These are phyloP conservation scores for Chromobotia macracanthus DNA, from an alignment of 2,797 vertebrate genomes.

Conservation along the genomic window DNA sequence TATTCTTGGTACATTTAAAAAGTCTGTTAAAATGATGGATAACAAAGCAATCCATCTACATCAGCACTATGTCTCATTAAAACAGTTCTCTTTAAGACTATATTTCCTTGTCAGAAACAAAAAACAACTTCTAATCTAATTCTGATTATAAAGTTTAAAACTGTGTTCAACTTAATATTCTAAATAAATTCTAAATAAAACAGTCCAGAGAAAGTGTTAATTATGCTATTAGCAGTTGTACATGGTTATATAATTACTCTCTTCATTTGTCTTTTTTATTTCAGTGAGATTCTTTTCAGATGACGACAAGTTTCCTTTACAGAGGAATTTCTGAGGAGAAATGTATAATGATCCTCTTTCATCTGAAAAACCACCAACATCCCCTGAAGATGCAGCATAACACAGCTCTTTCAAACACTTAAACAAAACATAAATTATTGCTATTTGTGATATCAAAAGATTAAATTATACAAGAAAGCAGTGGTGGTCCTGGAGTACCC, in stretches of 20 bases:
- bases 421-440: background rate
- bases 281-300: slow-evolving; percentile 55
- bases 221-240: background rate
- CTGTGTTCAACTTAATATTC: background rate
- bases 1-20: too few species aligned
- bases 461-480: too few species aligned
- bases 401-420: background rate
- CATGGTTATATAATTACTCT: background rate
- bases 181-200: background rate
- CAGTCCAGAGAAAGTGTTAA: background rate
- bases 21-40: too few species aligned
- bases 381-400: background rate
- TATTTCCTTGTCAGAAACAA: too few species aligned
- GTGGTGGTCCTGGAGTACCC: too few species aligned
- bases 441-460: background rate
- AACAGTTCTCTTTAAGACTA: too few species aligned
- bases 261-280: slow-evolving; percentile 3
- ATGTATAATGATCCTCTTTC: background rate
- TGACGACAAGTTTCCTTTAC: slow-evolving; percentile 38
- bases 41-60: too few species aligned
- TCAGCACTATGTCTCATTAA: too few species aligned
- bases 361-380: background rate
- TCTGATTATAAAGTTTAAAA: too few species aligned
- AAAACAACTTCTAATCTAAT: too few species aligned
- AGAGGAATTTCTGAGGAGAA: slow-evolving; percentile 32